A percentile compares a stretch with the other conserved stretches of the same genome.
Evolutionary conservation across 2,888 invertebrate species (phyloP).

Genomic region (Harpalus rufipes): DNA sequence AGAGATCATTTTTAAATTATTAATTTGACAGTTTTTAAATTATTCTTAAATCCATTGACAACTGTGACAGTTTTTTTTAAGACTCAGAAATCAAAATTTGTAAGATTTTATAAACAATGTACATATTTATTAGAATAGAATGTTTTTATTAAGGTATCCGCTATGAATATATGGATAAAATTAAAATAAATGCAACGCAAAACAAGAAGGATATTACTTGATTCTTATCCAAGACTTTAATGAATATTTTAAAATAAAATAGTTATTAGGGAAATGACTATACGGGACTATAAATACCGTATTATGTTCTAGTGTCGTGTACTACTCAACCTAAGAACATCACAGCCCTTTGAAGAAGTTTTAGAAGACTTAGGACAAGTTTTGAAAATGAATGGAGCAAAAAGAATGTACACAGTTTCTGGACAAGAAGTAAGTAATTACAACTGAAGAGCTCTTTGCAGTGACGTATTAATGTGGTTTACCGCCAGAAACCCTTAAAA

Average conservation of each 20-base stretch:
- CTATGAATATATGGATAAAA: conserved; percentile 27
- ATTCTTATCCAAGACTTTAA: conserved; percentile 17
- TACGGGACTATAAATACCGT: neutral
- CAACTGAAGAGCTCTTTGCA: no score
- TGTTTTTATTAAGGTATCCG: neutral
- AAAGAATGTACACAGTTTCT: conserved; percentile 93
- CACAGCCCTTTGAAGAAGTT: conserved; percentile 96
- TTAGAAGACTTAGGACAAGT: conserved; percentile 95
- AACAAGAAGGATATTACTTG: conserved; percentile 16
- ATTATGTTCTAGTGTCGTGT: conserved; percentile 87
- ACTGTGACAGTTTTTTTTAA: no score
- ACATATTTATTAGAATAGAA: no score
- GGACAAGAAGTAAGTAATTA: conserved; percentile 89
- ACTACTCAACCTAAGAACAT: conserved; percentile 92
- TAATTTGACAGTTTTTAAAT: no score
- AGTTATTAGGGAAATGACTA: conserved; percentile 33
- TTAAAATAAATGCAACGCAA: neutral
- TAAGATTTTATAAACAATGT: no score
- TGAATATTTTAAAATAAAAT: conserved; percentile 39
- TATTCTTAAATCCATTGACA: no score
- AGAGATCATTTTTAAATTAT: no score
- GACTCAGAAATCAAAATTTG: no score
- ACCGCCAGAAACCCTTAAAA: no score
- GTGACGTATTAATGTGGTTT: no score
- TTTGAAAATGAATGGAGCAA: conserved; percentile 93